Percentiles rank a stretch among this genome's conserved stretches.
phyloP scores from a whole-genome alignment of 2,113 vertebrate genomes.

The Xyliphius kryptos region DNA sequence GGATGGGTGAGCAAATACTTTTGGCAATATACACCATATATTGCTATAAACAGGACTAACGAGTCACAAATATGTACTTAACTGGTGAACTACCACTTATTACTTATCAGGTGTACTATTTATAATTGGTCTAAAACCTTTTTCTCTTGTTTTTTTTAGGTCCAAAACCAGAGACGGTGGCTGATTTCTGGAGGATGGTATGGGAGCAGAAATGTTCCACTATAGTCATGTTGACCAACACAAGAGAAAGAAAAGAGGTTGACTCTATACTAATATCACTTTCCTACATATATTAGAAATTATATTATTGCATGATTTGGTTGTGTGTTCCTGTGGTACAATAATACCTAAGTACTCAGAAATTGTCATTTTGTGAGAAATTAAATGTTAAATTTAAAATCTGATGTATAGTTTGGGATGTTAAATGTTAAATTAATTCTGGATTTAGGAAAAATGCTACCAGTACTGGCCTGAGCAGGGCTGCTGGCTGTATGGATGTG shows the following conservation, averaged over 20 bases:
- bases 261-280: too few relatives aligned
- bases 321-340: too few relatives aligned
- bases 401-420: neutral
- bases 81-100: too few relatives aligned
- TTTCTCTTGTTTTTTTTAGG: slow-evolving; percentile 57
- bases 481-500: slow-evolving; percentile 86
- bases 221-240: slow-evolving; percentile 93
- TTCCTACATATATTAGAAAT: too few relatives aligned
- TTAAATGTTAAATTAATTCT: neutral
- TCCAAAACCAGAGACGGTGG: slow-evolving; percentile 89
- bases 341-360: neutral
- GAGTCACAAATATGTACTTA: too few relatives aligned
- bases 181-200: slow-evolving; percentile 96
- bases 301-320: too few relatives aligned
- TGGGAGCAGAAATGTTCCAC: slow-evolving; percentile 92
- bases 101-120: too few relatives aligned
- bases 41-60: too few relatives aligned
- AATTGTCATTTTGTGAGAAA: neutral
- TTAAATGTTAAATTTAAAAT: neutral
- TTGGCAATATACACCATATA: too few relatives aligned
- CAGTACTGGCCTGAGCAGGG: slow-evolving; percentile 98
- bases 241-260: slow-evolving; percentile 94
- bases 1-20: too few relatives aligned
- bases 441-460: slow-evolving; percentile 81
- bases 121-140: too few relatives aligned